phyloP scores from a whole-genome alignment of 2,113 vertebrate species.

The Melanocharis versteri region DNA sequence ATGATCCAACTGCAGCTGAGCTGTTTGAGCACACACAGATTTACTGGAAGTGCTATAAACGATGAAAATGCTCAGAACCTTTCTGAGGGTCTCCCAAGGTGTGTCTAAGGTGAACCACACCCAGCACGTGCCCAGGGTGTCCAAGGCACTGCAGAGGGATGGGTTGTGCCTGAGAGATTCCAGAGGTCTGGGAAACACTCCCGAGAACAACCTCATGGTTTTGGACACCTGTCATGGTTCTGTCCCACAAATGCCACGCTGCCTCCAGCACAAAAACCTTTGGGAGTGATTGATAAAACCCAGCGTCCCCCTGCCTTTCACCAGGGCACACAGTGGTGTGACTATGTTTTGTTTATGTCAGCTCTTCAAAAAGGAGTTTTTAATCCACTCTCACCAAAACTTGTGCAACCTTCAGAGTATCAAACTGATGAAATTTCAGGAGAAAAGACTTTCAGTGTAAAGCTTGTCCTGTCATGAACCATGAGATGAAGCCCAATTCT shows the following conservation, averaged over 20 bases:
- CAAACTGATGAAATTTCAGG: neutral
- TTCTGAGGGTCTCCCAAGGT: neutral
- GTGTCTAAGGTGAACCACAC: neutral
- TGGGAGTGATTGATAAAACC: neutral
- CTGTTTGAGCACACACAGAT: neutral
- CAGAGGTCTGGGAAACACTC: neutral
- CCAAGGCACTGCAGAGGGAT: neutral
- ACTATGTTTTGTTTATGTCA: neutral
- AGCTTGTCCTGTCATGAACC: neutral
- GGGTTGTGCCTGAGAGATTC: fast-evolving
- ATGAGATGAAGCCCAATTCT: neutral
- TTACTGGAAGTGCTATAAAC: neutral
- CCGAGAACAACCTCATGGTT: neutral
- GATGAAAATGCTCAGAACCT: neutral
- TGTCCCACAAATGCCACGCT: fast-evolving
- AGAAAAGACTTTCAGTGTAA: neutral
- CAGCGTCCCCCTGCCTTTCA: neutral
- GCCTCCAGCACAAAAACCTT: neutral
- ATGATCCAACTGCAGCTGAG: neutral
- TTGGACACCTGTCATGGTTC: neutral
- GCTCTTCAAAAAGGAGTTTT: neutral
- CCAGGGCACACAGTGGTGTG: neutral
- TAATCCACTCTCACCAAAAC: neutral
- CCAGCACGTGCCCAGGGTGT: too few relatives aligned
- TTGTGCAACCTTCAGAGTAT: neutral